phyloP scores from a whole-genome alignment of 1,140 invertebrate genomes.

The Bombus impatiens region DNA sequence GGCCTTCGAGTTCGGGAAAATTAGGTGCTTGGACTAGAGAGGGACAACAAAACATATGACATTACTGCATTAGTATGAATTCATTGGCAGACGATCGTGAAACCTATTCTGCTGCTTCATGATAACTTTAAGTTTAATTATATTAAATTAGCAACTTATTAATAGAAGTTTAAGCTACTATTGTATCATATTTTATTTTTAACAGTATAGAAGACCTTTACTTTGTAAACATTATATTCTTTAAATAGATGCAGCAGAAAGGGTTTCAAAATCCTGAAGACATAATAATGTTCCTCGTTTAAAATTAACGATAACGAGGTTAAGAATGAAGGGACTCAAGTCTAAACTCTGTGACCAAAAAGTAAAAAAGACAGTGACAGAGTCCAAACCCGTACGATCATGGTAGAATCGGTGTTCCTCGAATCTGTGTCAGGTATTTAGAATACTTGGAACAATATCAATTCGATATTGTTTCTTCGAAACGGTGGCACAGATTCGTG shows the following conservation, averaged over 20 bases:
- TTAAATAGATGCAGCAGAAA: conserved; percentile 39
- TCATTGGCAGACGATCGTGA: conserved; percentile 66
- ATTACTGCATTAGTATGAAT: conserved; percentile 79
- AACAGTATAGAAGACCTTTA: too few relatives aligned
- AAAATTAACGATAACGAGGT: conserved; percentile 33
- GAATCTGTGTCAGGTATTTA: conserved; percentile 11
- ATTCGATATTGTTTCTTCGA: neutral
- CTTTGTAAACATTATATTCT: too few relatives aligned
- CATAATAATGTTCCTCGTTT: conserved; percentile 41
- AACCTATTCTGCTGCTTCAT: conserved; percentile 57
- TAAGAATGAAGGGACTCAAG: conserved; percentile 8
- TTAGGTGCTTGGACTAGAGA: conserved; percentile 87
- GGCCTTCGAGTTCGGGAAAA: conserved; percentile 86
- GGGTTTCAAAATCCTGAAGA: conserved; percentile 60
- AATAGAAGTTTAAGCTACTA: neutral
- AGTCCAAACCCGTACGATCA: conserved; percentile 24
- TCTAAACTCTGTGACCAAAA: neutral
- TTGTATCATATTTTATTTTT: too few relatives aligned
- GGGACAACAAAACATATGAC: conserved; percentile 82
- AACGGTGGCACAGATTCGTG: conserved; percentile 4
- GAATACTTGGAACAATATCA: neutral
- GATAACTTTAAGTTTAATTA: neutral
- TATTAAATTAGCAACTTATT: neutral
- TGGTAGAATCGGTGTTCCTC: conserved; percentile 9
- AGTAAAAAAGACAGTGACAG: neutral